Conservation (phyloP, 2,113 vertebrate genomes). For the Damaliscus lunatus region DNA sequence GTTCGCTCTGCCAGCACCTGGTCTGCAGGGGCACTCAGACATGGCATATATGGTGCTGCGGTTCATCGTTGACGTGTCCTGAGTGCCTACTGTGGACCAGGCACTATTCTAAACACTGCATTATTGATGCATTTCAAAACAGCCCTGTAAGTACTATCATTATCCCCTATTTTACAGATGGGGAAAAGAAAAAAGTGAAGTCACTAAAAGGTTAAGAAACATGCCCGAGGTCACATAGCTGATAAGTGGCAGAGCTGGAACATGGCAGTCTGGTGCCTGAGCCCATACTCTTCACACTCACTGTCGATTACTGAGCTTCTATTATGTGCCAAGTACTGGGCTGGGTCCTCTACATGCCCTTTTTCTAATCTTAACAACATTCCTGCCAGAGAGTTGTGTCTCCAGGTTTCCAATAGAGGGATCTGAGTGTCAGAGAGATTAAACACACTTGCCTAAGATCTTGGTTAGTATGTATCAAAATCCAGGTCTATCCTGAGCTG, state of each 20-base stretch:
- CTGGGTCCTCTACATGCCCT: not conserved
- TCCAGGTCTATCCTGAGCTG: not conserved
- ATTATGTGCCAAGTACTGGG: not conserved
- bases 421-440: not conserved
- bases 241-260: not conserved
- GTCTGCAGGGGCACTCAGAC: not conserved
- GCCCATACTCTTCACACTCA: not conserved
- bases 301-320: not conserved
- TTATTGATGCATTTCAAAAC: not conserved
- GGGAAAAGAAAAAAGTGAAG: not conserved
- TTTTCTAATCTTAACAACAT: not conserved
- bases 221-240: not conserved
- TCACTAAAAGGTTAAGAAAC: not conserved
- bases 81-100: not conserved
- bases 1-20: too few species aligned
- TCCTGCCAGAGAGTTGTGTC: not conserved
- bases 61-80: accelerated
- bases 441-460: not conserved
- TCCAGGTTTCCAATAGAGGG: not conserved
- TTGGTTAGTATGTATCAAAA: not conserved
- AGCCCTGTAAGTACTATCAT: not conserved
- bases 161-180: not conserved
- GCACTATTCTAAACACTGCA: not conserved
- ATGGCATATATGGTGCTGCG: accelerated
- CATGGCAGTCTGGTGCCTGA: not conserved